Base-by-base conservation (phyloP, 2,113 vertebrate species). In the Dicaeum eximium region DNA sequence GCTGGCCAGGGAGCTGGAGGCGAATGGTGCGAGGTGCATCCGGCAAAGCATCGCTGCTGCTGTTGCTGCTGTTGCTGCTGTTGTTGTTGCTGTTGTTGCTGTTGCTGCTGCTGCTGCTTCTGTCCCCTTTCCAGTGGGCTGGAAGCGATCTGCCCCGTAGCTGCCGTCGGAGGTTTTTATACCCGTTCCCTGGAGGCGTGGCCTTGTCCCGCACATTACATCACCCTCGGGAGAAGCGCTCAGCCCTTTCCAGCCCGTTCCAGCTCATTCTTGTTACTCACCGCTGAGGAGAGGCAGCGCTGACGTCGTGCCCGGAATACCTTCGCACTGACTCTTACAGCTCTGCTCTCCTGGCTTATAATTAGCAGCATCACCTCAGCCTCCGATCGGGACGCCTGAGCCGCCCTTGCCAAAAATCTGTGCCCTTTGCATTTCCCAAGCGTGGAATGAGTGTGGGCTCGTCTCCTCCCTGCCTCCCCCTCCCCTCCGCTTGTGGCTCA, bases 301-400 rank as follows among this genome's bases (percentile, higher is more conserved):
- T 88, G 15, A 51, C 77, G 72, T 85, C 56, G 64, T 61, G 73
- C 57, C 81, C 82, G 1, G 28, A 90, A 95, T 97, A 75, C 93
- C 89, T 95, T 82, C 14, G 8, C 15, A 27, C 88, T 96, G 57
- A 95, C 38, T 96, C 92, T 80, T 2, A 66, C 89, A 30, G 73
- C 56, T 92, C 75, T 66, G 86, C 74, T 84, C 78, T 89, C 91
- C 91, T 73, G 86, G 47, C 37, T 85, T 95, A 97, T 97, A 92
- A 97, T 97, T 96, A 97, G 95, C 80, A 93, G 86, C 95, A 96
- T 96, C 94, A 90, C 84, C 94, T 93, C 93, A 94, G 92, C 69
- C 95, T 58, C 77, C 0, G 7, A 71, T 10, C 3, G 44, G 53
- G 84, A 66, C 31, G 84, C 53, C 81, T 87, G 92, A 75, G 88